Evolutionary conservation across 2,797 vertebrate genomes (phyloP).

Genomic region (Melanogrammus aeglefinus): DNA sequence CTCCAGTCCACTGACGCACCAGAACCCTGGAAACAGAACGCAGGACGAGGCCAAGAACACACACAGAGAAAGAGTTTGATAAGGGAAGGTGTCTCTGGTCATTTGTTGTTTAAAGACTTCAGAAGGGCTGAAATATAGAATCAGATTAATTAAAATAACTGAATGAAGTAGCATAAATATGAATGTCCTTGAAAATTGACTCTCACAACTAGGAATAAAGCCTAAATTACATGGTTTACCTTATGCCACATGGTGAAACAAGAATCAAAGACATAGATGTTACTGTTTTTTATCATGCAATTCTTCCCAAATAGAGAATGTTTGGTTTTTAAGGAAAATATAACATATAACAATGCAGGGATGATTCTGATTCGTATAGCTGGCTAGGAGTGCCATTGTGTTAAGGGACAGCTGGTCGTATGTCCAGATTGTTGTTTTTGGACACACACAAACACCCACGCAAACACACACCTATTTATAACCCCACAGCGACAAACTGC

Average conservation of each 20-base stretch:
- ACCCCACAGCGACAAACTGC: conserved; percentile 38
- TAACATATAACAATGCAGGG: neutral
- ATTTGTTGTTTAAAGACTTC: neutral
- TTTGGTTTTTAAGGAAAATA: neutral
- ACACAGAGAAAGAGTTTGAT: neutral
- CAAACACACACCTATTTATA: conserved; percentile 70
- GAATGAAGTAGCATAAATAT: neutral
- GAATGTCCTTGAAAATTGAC: neutral
- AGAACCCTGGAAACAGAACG: conserved; percentile 67
- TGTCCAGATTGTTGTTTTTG: conserved; percentile 50
- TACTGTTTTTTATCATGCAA: neutral
- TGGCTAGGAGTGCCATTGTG: neutral
- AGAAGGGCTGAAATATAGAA: neutral
- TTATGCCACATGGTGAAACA: too few species aligned
- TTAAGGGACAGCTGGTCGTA: conserved; percentile 49
- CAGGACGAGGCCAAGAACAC: neutral
- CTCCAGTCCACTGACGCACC: conserved; percentile 79
- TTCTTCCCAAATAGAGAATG: too few species aligned
- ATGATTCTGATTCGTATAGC: too few species aligned
- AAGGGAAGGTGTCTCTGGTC: neutral
- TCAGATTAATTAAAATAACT: neutral
- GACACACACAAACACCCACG: conserved; percentile 13
- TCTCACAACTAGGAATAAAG: neutral
- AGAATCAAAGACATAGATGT: neutral
- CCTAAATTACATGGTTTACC: too few species aligned